phyloP scores from a whole-genome alignment of 2,113 vertebrate genomes.

The Bagarius yarrelli region DNA sequence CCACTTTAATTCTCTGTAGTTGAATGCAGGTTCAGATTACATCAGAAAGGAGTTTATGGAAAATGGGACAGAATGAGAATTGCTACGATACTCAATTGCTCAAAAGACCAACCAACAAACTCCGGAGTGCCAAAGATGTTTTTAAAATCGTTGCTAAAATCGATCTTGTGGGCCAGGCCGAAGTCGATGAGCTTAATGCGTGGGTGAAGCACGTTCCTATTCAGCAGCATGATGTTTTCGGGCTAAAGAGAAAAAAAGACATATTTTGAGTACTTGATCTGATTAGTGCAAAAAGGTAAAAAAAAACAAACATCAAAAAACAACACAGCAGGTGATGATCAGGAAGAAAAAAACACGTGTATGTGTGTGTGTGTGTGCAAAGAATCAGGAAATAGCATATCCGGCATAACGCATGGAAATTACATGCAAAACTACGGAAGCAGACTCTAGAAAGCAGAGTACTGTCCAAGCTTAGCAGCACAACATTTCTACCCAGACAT shows the following conservation, averaged over 20 bases:
- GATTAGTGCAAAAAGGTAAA: not conserved
- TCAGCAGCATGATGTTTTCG: constrained; percentile 98
- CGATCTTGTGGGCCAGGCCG: constrained; percentile 95
- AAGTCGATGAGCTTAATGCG: constrained; percentile 99
- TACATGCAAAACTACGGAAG: constrained; percentile 64
- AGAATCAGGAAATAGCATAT: constrained; percentile 45
- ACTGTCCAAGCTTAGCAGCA: constrained; percentile 24
- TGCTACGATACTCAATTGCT: not conserved
- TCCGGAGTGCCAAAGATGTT: constrained; percentile 98
- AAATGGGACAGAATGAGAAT: not conserved
- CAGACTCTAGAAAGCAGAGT: constrained; percentile 58
- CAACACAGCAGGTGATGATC: not conserved
- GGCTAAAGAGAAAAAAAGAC: constrained; percentile 70
- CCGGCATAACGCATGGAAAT: constrained; percentile 65
- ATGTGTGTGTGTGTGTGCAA: not conserved
- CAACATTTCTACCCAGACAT: constrained; percentile 30
- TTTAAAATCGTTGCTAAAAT: constrained; percentile 97
- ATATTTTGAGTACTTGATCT: not conserved
- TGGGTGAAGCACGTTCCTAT: constrained; percentile 87
- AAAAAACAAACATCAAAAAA: constrained; percentile 12
- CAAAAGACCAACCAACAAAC: constrained; percentile 87
- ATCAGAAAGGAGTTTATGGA: constrained; percentile 6
- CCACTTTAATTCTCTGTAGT: not conserved
- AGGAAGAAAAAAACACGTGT: not conserved
- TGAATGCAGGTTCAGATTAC: constrained; percentile 7